Percentiles rank a stretch among this genome's conserved stretches.
These are phyloP conservation scores for Enteromius treurensis DNA, from an alignment of 2,797 vertebrate genomes.

Conservation along the genomic window DNA sequence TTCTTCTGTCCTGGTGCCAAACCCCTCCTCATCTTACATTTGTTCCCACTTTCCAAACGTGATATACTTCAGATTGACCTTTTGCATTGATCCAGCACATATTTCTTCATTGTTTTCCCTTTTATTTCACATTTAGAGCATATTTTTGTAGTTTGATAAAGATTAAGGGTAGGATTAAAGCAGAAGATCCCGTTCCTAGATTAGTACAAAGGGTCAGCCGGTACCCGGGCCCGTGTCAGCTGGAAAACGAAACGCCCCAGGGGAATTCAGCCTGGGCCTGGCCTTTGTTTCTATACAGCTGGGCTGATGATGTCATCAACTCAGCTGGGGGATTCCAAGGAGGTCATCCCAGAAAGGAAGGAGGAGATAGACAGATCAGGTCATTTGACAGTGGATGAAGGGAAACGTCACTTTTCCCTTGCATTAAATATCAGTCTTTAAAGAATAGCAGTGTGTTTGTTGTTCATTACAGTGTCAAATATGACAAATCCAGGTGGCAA, in stretches of 20 bases:
- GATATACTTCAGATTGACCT: background rate
- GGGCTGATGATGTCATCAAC: conserved; percentile 58
- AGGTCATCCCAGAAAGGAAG: conserved; percentile 18
- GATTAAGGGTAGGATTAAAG: conserved; percentile 11
- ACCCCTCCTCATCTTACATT: conserved; percentile 4
- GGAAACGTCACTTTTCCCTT: conserved; percentile 17
- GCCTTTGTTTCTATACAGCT: conserved; percentile 57
- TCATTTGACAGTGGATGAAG: conserved; percentile 7
- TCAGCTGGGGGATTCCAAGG: conserved; percentile 53
- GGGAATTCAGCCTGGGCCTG: conserved; percentile 42
- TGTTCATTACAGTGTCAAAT: background rate
- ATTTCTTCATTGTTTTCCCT: conserved; percentile 23
- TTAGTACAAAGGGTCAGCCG: conserved; percentile 20
- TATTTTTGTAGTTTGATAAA: conserved; percentile 17
- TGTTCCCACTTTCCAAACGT: conserved; percentile 27
- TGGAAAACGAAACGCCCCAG: conserved; percentile 24
- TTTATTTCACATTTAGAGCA: conserved; percentile 15
- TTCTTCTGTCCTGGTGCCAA: conserved; percentile 12
- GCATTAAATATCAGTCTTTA: background rate
- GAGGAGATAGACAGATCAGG: conserved; percentile 19
- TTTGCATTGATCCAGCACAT: conserved; percentile 20
- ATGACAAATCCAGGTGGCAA: background rate
- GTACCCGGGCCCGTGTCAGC: conserved; percentile 28
- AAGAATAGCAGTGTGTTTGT: background rate
- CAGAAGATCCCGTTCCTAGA: background rate